Evolutionary conservation across 2,888 invertebrate genomes (phyloP).

Genomic region (Drosophila basisetae): DNA sequence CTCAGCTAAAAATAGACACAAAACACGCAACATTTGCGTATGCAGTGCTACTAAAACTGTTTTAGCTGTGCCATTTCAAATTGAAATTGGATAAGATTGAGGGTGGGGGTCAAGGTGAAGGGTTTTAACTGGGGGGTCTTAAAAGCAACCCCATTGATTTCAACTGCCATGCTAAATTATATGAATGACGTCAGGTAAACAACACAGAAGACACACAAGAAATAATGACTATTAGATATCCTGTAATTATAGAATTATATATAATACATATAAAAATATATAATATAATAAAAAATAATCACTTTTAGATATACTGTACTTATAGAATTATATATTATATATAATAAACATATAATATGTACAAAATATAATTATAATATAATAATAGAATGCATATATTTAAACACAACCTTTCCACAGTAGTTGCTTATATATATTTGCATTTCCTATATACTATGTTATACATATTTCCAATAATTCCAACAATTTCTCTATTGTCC

Average conservation of each 20-base stretch:
- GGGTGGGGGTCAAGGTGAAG: background rate
- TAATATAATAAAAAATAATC: background rate
- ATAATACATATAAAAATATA: background rate
- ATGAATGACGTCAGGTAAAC: constrained; percentile 23
- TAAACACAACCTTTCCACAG: background rate
- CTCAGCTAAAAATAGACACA: constrained; percentile 46
- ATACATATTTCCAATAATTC: background rate
- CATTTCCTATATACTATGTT: background rate
- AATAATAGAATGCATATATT: background rate
- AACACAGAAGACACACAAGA: background rate
- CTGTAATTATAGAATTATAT: background rate
- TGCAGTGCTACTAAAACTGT: constrained; percentile 32
- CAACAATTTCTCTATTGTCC: background rate
- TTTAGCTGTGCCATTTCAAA: constrained; percentile 1
- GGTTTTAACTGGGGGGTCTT: background rate
- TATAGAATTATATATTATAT: background rate
- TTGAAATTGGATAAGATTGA: background rate
- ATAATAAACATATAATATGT: background rate
- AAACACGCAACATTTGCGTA: constrained; percentile 21
- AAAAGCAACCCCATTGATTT: background rate
- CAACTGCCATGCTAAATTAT: background rate
- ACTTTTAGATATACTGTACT: background rate
- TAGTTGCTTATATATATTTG: background rate
- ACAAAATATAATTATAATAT: background rate
- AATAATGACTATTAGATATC: background rate